Conservation (phyloP, 1,140 invertebrate species). For the Eriocheir sinensis region DNA sequence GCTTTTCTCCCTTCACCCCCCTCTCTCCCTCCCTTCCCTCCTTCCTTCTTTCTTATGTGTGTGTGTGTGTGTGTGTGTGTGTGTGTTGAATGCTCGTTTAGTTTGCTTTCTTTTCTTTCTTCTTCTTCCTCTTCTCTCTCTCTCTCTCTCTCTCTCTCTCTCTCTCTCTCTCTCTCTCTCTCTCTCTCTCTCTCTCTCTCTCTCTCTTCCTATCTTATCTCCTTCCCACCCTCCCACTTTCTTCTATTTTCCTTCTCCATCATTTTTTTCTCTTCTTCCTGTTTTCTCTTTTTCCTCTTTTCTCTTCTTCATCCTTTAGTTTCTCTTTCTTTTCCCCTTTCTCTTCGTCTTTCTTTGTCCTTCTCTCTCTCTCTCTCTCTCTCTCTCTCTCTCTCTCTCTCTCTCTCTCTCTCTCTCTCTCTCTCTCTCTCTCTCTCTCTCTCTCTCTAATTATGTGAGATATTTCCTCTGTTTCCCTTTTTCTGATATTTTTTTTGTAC, state of each 20-base stretch:
- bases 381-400: constrained; percentile 22
- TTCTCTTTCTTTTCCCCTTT: background rate
- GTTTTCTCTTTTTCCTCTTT: background rate
- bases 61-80: no score
- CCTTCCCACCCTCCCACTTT: constrained; percentile 35
- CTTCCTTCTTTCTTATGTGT: background rate
- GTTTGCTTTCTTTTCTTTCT: background rate
- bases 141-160: constrained; percentile 47
- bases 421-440: constrained; percentile 22
- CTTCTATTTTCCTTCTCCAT: constrained; percentile 31
- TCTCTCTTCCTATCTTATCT: constrained; percentile 31
- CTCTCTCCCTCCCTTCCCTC: background rate
- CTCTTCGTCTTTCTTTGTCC: constrained; percentile 11
- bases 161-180: constrained; percentile 47
- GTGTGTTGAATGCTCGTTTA: no score
- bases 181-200: constrained; percentile 47
- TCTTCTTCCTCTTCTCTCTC: background rate
- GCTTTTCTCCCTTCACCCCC: background rate
- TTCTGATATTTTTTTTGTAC: background rate
- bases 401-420: constrained; percentile 22
- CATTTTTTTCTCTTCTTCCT: background rate
- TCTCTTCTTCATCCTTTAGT: background rate
- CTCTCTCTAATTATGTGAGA: background rate
- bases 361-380: constrained; percentile 41
- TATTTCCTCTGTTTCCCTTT: no score